Conservation (phyloP, 2,888 invertebrate species). For the Myathropa florea region DNA sequence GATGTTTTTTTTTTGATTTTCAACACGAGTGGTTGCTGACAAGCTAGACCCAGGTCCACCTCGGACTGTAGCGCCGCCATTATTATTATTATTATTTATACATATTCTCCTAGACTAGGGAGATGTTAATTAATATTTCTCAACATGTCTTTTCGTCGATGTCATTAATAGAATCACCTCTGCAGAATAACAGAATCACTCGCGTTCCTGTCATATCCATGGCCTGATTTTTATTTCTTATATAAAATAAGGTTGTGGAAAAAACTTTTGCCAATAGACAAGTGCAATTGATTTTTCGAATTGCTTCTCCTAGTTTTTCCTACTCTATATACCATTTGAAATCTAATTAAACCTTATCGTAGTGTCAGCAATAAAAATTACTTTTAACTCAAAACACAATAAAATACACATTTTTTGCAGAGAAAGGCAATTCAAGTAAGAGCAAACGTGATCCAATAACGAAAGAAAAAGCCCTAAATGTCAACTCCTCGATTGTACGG, state of each 20-base stretch:
- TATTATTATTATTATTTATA: no score
- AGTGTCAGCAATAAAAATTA: slow-evolving; percentile 28
- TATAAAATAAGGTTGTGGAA: not conserved
- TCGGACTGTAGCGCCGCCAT: no score
- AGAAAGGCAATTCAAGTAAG: slow-evolving; percentile 10
- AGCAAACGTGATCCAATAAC: slow-evolving; percentile 47
- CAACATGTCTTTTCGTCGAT: no score
- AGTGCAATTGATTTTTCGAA: not conserved
- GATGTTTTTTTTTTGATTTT: no score
- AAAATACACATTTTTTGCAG: slow-evolving; percentile 33
- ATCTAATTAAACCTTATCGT: not conserved
- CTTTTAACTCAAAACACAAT: slow-evolving; percentile 42
- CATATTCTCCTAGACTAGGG: no score
- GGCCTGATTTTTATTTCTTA: not conserved
- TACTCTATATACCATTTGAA: not conserved
- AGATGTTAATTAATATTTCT: no score
- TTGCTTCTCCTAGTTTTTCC: not conserved
- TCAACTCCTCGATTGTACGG: slow-evolving; percentile 61
- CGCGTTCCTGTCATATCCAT: not conserved
- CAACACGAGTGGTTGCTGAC: no score
- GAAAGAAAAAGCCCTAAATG: slow-evolving; percentile 28
- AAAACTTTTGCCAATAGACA: not conserved
- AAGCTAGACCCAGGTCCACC: no score
- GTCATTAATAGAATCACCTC: no score
- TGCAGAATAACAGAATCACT: no score